These are phyloP conservation scores for Chroicocephalus ridibundus DNA, from an alignment of 2,113 vertebrate species.

Conservation along the genomic window DNA sequence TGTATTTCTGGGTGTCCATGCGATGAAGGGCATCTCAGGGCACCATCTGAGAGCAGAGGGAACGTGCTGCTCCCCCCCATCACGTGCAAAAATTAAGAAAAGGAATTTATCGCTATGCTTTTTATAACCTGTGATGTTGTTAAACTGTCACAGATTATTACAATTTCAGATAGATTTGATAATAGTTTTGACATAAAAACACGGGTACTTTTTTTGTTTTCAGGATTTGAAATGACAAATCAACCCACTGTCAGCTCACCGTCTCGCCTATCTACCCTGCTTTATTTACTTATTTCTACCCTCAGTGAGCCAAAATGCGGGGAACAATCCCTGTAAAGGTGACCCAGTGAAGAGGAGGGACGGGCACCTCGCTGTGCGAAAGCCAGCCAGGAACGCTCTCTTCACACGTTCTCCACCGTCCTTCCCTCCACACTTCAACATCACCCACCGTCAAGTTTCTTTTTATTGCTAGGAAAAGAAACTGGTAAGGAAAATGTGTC, in stretches of 20 bases:
- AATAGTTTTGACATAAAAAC: constrained; percentile 47
- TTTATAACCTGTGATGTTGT: background rate
- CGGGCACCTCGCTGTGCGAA: background rate
- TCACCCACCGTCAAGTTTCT: fast-evolving
- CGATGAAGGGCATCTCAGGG: background rate
- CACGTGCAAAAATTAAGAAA: background rate
- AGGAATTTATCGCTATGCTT: background rate
- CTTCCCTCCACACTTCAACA: background rate
- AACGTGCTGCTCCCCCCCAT: background rate
- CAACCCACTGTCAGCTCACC: background rate
- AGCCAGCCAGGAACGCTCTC: background rate
- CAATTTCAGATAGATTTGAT: constrained; percentile 10
- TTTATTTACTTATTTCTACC: background rate
- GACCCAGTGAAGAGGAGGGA: background rate
- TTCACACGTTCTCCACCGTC: background rate
- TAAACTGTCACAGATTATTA: constrained; percentile 37
- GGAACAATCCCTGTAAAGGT: background rate
- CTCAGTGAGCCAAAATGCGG: background rate
- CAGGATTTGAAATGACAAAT: background rate
- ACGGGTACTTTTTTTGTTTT: constrained; percentile 16
- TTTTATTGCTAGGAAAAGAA: background rate
- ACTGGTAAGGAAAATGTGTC: background rate
- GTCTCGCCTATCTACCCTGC: background rate
- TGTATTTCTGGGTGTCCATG: background rate
- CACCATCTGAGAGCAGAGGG: background rate